A percentile compares a stretch with the other conserved stretches of the same genome.
phyloP scores from a whole-genome alignment of 2,113 vertebrate genomes.

The Nyctereutes procyonoides region DNA sequence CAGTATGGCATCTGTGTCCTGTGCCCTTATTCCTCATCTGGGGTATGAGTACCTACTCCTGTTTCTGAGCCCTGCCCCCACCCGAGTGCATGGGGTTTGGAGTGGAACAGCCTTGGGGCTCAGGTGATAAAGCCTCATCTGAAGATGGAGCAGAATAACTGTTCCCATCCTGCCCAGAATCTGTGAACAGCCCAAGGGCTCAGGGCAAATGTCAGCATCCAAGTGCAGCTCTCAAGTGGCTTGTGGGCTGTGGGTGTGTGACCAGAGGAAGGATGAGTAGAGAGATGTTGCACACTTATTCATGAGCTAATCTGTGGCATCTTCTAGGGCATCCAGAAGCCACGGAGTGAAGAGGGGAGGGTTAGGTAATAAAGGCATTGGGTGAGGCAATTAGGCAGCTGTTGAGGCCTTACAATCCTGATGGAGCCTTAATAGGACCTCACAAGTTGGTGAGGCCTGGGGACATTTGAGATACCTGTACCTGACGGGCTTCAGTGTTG shows the following conservation, averaged over 20 bases:
- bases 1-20: neutral
- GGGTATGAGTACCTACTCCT: neutral
- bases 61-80: neutral
- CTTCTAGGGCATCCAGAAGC: neutral
- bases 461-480: neutral
- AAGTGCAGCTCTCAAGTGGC: neutral
- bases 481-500: neutral
- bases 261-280: neutral
- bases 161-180: neutral
- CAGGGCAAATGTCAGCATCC: neutral
- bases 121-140: neutral
- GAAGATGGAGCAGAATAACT: neutral
- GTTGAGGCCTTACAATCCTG: neutral
- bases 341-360: neutral
- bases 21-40: neutral
- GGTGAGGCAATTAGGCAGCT: too few species aligned
- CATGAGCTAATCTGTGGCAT: too few species aligned
- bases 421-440: neutral
- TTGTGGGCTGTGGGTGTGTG: fast-evolving
- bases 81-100: neutral
- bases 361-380: neutral
- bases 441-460: neutral
- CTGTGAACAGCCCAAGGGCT: neutral
- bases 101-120: neutral
- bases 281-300: too few species aligned